Conservation (phyloP, 2,797 vertebrate genomes). For the Delichon dasypus region DNA sequence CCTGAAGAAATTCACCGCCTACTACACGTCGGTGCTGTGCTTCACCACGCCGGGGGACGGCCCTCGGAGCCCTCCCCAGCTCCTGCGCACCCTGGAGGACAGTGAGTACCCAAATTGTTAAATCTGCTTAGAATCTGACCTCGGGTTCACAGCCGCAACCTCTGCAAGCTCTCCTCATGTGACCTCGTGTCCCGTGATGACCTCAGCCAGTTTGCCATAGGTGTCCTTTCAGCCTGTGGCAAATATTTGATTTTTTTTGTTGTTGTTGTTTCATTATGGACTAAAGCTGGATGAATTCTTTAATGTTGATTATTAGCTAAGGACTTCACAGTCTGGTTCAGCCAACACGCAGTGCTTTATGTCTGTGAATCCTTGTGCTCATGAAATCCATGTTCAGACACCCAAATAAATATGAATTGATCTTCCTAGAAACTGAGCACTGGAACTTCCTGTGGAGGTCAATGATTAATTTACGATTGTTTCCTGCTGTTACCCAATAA, state of each 20-base stretch:
- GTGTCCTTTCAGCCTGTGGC: neutral
- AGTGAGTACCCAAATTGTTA: constrained; percentile 78
- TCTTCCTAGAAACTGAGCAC: neutral
- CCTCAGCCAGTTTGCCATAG: neutral
- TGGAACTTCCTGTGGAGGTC: neutral
- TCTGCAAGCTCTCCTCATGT: neutral
- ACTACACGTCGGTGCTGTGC: constrained; percentile 87
- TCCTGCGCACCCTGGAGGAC: constrained; percentile 89
- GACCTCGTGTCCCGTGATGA: neutral
- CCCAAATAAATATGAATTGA: neutral
- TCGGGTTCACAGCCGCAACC: neutral
- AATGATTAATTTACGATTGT: neutral
- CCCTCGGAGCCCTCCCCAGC: constrained; percentile 83
- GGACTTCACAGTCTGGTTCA: neutral
- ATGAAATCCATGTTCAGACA: constrained; percentile 2
- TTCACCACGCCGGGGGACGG: constrained; percentile 95
- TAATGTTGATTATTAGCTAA: neutral
- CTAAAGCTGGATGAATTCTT: neutral
- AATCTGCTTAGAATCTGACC: neutral
- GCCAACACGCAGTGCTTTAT: neutral
- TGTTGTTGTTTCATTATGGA: neutral
- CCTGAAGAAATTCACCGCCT: constrained; percentile 89
- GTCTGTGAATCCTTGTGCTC: neutral
- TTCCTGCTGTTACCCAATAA: neutral
- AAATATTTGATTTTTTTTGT: neutral